Percentiles rank a stretch among this genome's conserved stretches.
phyloP scores from a whole-genome alignment of 2,113 vertebrate genomes.

The Hemichromis elongatus region DNA sequence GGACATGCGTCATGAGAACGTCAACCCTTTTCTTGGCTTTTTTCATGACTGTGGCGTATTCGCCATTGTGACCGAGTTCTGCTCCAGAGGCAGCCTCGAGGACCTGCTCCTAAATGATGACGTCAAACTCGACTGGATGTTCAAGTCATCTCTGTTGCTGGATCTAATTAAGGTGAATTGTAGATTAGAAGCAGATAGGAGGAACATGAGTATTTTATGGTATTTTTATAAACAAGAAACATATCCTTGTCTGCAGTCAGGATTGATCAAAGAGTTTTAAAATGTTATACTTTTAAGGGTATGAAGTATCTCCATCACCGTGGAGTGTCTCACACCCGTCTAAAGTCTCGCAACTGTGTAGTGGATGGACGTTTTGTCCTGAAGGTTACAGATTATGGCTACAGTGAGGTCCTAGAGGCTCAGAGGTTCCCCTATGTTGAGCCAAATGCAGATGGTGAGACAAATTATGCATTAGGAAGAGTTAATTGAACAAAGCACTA shows the following conservation, averaged over 20 bases:
- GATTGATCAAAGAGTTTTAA: not conserved
- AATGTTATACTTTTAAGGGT: conserved; percentile 48
- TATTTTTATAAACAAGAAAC: not conserved
- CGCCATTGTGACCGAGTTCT: conserved; percentile 78
- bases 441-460: conserved; percentile 61
- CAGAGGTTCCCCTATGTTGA: conserved; percentile 61
- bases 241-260: not conserved
- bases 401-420: conserved; percentile 68
- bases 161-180: conserved; percentile 74
- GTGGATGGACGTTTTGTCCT: conserved; percentile 78
- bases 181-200: not conserved
- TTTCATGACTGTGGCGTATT: conserved; percentile 78
- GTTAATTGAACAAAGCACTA: not conserved
- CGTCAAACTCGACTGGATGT: conserved; percentile 83
- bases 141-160: conserved; percentile 78
- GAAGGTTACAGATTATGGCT: conserved; percentile 75
- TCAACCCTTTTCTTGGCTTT: conserved; percentile 78
- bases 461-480: not conserved
- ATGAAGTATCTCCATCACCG: conserved; percentile 78
- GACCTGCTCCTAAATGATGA: conserved; percentile 75
- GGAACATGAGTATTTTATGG: not conserved
- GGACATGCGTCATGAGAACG: conserved; percentile 78
- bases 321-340: conserved; percentile 62
- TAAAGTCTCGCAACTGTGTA: conserved; percentile 78
- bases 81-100: conserved; percentile 77